A percentile compares a stretch with the other conserved stretches of the same genome.
Conservation (phyloP, 2,888 invertebrate genomes). For the Epinotia demarniana region DNA sequence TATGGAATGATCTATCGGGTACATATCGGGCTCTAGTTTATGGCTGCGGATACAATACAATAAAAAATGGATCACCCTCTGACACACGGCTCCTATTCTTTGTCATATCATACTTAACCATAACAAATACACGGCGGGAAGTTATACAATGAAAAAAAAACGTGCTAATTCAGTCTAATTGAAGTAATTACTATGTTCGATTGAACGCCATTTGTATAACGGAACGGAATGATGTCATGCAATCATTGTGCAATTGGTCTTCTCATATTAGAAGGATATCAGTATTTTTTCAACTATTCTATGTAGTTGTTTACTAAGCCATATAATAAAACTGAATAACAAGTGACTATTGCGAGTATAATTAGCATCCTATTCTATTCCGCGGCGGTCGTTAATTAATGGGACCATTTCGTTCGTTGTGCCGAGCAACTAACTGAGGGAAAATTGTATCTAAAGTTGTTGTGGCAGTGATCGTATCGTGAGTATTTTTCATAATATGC, state of each 20-base stretch:
- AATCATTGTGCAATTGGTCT: slow-evolving; percentile 38
- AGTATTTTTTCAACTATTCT: slow-evolving; percentile 21
- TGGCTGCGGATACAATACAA: neutral
- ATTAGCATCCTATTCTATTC: neutral
- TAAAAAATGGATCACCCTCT: neutral
- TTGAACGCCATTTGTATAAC: slow-evolving; percentile 38
- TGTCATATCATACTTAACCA: neutral
- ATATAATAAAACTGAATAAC: slow-evolving; percentile 8
- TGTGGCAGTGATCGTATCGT: too few relatives aligned
- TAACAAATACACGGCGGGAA: slow-evolving; percentile 24
- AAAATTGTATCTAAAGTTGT: neutral
- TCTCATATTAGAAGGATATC: slow-evolving; percentile 20
- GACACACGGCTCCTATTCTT: neutral
- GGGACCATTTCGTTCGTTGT: neutral
- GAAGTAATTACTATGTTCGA: slow-evolving; percentile 39
- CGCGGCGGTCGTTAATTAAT: neutral
- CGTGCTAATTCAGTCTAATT: slow-evolving; percentile 38
- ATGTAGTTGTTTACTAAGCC: neutral
- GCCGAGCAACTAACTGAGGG: neutral
- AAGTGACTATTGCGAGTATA: neutral
- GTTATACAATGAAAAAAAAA: slow-evolving; percentile 36
- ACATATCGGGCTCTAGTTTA: too few relatives aligned
- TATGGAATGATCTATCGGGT: too few relatives aligned
- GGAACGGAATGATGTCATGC: slow-evolving; percentile 33
- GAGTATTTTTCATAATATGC: too few relatives aligned